These are phyloP conservation scores for Himalopsyche anomala DNA, from an alignment of 2,888 invertebrate species.

Conservation along the genomic window DNA sequence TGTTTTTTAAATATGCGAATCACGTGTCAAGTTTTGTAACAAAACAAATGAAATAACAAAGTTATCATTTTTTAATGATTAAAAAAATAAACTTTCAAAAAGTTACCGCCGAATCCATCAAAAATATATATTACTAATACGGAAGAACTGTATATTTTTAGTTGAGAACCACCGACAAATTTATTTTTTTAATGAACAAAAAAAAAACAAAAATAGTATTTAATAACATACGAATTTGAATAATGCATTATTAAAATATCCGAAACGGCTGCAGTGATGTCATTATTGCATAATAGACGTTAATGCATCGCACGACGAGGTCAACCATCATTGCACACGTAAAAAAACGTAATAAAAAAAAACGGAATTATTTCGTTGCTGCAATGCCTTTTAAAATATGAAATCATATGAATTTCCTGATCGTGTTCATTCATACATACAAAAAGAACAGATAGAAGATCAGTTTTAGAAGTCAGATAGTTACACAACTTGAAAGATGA, in stretches of 20 bases:
- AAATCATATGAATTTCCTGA: constrained; percentile 23
- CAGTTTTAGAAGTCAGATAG: background rate
- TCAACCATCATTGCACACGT: constrained; percentile 29
- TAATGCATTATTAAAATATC: constrained; percentile 35
- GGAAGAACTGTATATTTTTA: background rate
- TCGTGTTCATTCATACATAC: background rate
- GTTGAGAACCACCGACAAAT: background rate
- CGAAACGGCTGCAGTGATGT: constrained; percentile 31
- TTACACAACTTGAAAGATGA: constrained; percentile 24
- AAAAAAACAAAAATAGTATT: background rate
- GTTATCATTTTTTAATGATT: no score
- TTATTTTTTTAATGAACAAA: background rate
- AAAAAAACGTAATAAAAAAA: background rate
- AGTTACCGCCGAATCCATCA: no score
- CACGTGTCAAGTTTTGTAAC: no score
- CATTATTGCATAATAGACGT: constrained; percentile 22
- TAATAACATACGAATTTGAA: constrained; percentile 12
- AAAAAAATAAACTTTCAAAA: no score
- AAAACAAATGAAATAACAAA: no score
- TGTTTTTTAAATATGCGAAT: no score
- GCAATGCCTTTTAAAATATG: constrained; percentile 22
- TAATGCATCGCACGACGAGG: constrained; percentile 27
- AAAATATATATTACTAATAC: no score
- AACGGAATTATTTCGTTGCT: constrained; percentile 10
- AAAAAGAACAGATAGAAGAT: background rate